phyloP scores from a whole-genome alignment of 2,888 invertebrate species.

The Lepidochrysops patricia region DNA sequence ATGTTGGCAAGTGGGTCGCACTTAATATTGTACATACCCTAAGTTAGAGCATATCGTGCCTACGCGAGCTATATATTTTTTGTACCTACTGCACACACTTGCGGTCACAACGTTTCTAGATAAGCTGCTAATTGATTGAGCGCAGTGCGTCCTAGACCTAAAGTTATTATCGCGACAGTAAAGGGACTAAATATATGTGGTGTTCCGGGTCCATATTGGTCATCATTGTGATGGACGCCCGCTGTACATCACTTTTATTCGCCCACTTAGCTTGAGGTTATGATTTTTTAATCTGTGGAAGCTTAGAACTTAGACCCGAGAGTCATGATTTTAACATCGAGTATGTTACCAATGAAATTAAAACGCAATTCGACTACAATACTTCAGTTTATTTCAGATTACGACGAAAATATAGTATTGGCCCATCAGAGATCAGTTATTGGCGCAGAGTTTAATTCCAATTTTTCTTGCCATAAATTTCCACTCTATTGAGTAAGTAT shows the following conservation, averaged over 20 bases:
- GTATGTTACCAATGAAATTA: no score
- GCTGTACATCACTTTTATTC: neutral
- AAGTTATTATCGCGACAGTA: neutral
- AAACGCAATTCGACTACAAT: no score
- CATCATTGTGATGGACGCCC: slow-evolving; percentile 1
- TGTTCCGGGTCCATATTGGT: neutral
- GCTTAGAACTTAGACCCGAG: neutral
- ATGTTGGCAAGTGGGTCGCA: neutral
- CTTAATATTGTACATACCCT: no score
- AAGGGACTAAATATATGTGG: neutral
- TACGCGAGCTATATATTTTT: neutral
- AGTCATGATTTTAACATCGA: no score
- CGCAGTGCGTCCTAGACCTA: neutral
- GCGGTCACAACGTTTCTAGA: no score
- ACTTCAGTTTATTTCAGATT: no score
- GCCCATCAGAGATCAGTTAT: neutral
- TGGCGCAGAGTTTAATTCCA: no score
- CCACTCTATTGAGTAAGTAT: no score
- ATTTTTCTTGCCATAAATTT: no score
- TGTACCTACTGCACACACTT: no score
- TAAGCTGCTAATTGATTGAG: no score
- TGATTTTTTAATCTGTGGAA: neutral
- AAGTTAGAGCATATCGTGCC: no score
- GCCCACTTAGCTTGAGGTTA: neutral
- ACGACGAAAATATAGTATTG: neutral